phyloP scores from a whole-genome alignment of 2,113 vertebrate species.

The Brienomyrus longianalis region DNA sequence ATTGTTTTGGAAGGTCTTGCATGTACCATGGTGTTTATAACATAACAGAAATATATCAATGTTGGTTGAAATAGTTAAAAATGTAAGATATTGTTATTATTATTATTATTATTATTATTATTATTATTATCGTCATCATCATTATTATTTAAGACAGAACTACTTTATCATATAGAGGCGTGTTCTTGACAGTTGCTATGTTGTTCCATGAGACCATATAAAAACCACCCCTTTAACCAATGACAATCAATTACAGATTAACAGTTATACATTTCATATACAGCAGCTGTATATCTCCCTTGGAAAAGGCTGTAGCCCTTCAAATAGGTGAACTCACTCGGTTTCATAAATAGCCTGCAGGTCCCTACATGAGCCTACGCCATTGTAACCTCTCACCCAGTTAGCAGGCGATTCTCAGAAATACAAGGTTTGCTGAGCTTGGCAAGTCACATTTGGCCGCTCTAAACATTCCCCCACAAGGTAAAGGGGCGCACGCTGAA shows the following conservation, averaged over 20 bases:
- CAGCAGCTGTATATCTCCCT: background rate
- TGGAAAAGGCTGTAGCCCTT: background rate
- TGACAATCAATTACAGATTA: background rate
- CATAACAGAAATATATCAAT: background rate
- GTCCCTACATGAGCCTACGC: background rate
- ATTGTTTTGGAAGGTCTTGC: background rate
- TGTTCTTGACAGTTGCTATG: background rate
- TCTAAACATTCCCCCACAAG: background rate
- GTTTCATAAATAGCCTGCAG: background rate
- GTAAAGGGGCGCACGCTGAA: background rate
- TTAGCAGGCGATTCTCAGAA: slow-evolving; percentile 3
- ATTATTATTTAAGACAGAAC: background rate
- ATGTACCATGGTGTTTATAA: background rate
- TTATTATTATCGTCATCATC: background rate
- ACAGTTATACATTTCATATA: background rate
- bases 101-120: no score
- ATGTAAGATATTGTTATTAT: no score
- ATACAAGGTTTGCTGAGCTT: background rate
- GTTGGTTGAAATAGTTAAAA: background rate
- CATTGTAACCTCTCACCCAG: slow-evolving; percentile 13
- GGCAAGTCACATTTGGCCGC: background rate
- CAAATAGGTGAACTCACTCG: background rate
- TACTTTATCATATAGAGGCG: background rate
- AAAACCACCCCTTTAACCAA: background rate
- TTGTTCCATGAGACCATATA: background rate